These are phyloP conservation scores for Leucania comma DNA, from an alignment of 2,888 invertebrate genomes.

Conservation along the genomic window DNA sequence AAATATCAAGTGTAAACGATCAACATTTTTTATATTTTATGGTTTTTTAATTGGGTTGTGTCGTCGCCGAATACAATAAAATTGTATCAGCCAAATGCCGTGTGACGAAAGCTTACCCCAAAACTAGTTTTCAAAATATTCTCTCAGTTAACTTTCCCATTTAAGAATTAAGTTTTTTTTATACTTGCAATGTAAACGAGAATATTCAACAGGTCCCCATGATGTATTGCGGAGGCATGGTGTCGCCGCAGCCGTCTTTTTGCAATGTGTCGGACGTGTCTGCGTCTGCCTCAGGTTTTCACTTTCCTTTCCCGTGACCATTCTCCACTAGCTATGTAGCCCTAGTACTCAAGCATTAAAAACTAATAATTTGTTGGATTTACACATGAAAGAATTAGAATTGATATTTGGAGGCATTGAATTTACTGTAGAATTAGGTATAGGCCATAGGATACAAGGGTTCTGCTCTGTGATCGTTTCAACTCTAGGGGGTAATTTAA, in stretches of 20 bases:
- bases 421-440: conserved; percentile 41
- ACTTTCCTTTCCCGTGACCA: conserved; percentile 36
- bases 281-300: conserved; percentile 84
- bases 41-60: conserved; percentile 22
- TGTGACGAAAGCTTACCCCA: conserved; percentile 33
- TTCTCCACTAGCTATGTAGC: conserved; percentile 47
- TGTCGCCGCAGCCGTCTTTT: conserved; percentile 87
- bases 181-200: conserved; percentile 25
- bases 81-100: conserved; percentile 47
- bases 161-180: neutral
- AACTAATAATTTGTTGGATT: conserved; percentile 28
- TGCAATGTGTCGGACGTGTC: conserved; percentile 88
- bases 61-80: conserved; percentile 26
- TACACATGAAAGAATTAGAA: conserved; percentile 48
- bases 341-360: conserved; percentile 42
- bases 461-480: conserved; percentile 38
- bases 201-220: conserved; percentile 81
- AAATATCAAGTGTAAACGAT: neutral
- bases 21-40: conserved; percentile 3
- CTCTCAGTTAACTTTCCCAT: neutral
- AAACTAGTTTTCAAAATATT: conserved; percentile 12
- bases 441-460: conserved; percentile 48
- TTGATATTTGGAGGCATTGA: conserved; percentile 68
- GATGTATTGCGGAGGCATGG: conserved; percentile 87
- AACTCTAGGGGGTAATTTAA: neutral